Base-by-base conservation (phyloP, 2,888 invertebrate genomes). In the Alitta virens region DNA sequence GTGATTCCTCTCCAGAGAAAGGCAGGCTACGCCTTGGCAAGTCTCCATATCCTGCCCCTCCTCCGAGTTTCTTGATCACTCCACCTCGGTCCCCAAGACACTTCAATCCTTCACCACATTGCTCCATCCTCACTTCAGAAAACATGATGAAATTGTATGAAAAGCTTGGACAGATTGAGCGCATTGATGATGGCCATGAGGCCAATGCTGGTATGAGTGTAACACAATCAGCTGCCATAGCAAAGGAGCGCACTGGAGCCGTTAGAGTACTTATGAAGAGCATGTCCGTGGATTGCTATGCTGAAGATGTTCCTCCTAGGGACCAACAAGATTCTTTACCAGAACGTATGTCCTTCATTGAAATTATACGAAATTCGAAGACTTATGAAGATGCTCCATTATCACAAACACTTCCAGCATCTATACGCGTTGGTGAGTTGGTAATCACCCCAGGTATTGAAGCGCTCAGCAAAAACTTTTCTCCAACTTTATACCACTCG, bases 41-140 rank as follows among this genome's bases (percentile, higher is more conserved):
- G 55, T 68, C 69, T 42, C 69, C 67, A 58, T 75, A 67, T 64
- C 75, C 66, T 1, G 71, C 69, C 46, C 77, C 77, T 1, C 76
- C 77, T 5, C 76, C 78, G 9, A 75, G 74, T 62, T 76, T 78
- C 68, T 70, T 77, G 61, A 72, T 78, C 60, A 74, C 75, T 5
- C 72, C 75, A 3, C 71, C 73, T 2, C 64, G 66, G 23, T 70
- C 66, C 14, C 71, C 70, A n/a, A 25, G 70, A 25, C 23, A 51
- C 1, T 23, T 60, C 5, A 66, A 56, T 2, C 54, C 52, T 14
- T 68, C 69, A 24, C 62, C 65, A 18, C 67, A 69, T 26, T 55
- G 68, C 14, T 55, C 53, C 1, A 43, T 42, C 12, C 27, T 26
- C n/a, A 23, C 50, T 40, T 49, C 50, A n/a, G 59, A 53, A 25